Percentiles rank a stretch among this genome's conserved stretches.
Evolutionary conservation across 2,888 invertebrate species (phyloP).

Genomic region (Boloria selene): DNA sequence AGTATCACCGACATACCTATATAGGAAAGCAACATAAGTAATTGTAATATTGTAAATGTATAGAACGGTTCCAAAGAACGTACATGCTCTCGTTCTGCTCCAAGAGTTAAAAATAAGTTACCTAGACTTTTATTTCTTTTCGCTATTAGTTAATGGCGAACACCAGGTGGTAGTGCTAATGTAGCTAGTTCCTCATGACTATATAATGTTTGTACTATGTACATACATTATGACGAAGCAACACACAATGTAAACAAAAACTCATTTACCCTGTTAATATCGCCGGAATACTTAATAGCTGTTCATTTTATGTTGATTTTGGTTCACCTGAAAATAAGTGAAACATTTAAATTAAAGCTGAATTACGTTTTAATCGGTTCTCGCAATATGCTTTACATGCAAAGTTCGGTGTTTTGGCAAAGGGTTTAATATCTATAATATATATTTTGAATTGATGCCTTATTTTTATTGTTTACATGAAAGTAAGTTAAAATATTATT

Average conservation of each 20-base stretch:
- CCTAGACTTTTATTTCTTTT: slow-evolving; percentile 11
- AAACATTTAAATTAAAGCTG: not conserved
- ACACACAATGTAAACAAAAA: slow-evolving; percentile 21
- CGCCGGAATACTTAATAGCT: slow-evolving; percentile 10
- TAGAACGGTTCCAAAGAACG: not conserved
- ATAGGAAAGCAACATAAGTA: not conserved
- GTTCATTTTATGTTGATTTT: slow-evolving; percentile 11
- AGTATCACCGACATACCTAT: not conserved
- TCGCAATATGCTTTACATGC: not conserved
- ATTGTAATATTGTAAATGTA: not conserved
- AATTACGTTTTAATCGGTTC: not conserved
- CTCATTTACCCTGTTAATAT: slow-evolving; percentile 10
- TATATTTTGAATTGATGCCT: not conserved
- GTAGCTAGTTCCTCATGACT: slow-evolving; percentile 16
- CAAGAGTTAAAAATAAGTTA: slow-evolving; percentile 1
- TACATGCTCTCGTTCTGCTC: not conserved
- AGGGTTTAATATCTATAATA: too few relatives aligned
- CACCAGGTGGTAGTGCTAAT: slow-evolving; percentile 21
- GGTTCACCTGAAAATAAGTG: slow-evolving; percentile 1
- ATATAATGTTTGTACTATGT: slow-evolving; percentile 6
- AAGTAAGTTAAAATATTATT: too few relatives aligned
- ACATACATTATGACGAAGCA: slow-evolving; percentile 22
- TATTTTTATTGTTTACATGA: too few relatives aligned
- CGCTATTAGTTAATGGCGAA: slow-evolving; percentile 19
- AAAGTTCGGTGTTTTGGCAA: too few relatives aligned